These are phyloP conservation scores for Oxystoma pomonae DNA, from an alignment of 2,888 invertebrate species.

Conservation along the genomic window DNA sequence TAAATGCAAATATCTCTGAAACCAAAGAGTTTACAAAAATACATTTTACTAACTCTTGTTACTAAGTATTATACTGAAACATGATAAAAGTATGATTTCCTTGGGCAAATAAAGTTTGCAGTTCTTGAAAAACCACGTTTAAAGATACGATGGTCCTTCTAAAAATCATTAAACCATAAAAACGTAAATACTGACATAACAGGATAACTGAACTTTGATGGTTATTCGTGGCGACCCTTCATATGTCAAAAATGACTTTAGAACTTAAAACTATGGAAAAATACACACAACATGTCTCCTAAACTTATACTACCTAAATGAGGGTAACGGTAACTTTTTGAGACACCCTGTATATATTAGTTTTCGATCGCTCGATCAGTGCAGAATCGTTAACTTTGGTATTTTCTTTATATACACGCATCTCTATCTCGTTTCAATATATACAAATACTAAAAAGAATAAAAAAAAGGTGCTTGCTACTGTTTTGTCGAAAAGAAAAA, in stretches of 20 bases:
- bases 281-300: neutral
- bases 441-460: conserved; percentile 38
- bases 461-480: conserved; percentile 15
- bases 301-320: neutral
- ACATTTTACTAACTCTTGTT: too few relatives aligned
- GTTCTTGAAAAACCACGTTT: too few relatives aligned
- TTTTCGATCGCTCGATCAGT: conserved; percentile 32
- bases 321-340: neutral
- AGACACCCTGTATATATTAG: neutral
- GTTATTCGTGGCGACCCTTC: too few relatives aligned
- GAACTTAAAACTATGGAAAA: neutral
- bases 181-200: too few relatives aligned
- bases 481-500: neutral
- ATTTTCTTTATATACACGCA: conserved; percentile 42
- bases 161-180: too few relatives aligned
- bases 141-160: too few relatives aligned
- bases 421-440: conserved; percentile 37
- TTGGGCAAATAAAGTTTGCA: too few relatives aligned
- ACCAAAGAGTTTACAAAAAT: too few relatives aligned
- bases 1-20: too few relatives aligned
- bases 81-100: too few relatives aligned
- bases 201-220: too few relatives aligned
- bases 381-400: conserved; percentile 37
- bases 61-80: too few relatives aligned
- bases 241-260: neutral